Percentiles rank a stretch among this genome's conserved stretches.
Conservation (phyloP, 2,888 invertebrate species). For the Cepaea hortensis region DNA sequence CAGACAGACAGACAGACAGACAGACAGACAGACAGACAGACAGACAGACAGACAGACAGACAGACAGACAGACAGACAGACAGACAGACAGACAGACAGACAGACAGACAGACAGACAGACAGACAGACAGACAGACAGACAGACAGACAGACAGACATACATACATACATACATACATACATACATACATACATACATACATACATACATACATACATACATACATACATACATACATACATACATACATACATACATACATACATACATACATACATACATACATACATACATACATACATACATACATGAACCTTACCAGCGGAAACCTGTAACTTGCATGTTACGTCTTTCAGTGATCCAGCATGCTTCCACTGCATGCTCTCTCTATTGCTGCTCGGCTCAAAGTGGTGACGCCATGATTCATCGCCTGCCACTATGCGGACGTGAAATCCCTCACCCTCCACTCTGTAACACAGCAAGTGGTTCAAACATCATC, state of each 20-base stretch:
- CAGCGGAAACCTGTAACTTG: no score
- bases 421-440: no score
- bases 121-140: neutral
- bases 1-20: slow-evolving; percentile 45
- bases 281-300: neutral
- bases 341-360: no score
- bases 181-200: neutral
- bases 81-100: neutral
- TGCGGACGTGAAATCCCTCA: no score
- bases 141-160: neutral
- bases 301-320: no score
- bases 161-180: neutral
- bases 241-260: neutral
- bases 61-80: slow-evolving; percentile 1
- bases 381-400: no score
- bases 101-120: neutral
- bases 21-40: slow-evolving; percentile 45
- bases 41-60: slow-evolving; percentile 33
- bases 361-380: no score
- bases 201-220: neutral
- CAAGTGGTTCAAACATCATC: no score
- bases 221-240: neutral
- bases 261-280: neutral
- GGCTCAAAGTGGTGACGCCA: no score
- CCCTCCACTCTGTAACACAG: no score